Evolutionary conservation across 2,113 vertebrate species (phyloP).

Genomic region (Carollia perspicillata): DNA sequence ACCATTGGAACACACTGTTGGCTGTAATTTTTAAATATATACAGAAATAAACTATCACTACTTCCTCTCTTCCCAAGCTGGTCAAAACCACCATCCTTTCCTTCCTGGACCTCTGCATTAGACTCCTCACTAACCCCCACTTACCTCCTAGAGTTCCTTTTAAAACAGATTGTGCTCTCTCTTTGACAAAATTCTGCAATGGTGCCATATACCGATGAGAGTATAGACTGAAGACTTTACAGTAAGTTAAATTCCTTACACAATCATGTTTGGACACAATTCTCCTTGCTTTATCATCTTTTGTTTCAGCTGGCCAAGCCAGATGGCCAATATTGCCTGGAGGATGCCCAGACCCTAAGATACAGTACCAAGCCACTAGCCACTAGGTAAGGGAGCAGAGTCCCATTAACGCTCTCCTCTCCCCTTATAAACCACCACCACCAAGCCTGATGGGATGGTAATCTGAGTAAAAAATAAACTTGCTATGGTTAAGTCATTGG

Average conservation of each 20-base stretch:
- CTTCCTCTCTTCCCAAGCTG: neutral
- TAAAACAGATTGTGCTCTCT: neutral
- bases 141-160: neutral
- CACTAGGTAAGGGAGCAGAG: neutral
- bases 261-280: neutral
- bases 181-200: neutral
- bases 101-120: neutral
- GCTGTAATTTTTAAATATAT: neutral
- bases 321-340: neutral
- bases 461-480: neutral
- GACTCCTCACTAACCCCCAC: neutral
- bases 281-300: neutral
- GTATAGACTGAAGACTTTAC: neutral
- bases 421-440: neutral
- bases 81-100: neutral
- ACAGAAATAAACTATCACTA: neutral
- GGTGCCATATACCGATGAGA: neutral
- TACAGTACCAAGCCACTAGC: neutral
- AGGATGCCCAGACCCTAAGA: neutral
- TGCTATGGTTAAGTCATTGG: neutral
- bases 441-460: neutral
- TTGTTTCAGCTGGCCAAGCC: neutral
- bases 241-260: neutral
- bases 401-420: neutral
- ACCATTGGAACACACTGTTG: neutral